Evolutionary conservation across 2,113 vertebrate species (phyloP).

Genomic region (Typhlomys cinereus): DNA sequence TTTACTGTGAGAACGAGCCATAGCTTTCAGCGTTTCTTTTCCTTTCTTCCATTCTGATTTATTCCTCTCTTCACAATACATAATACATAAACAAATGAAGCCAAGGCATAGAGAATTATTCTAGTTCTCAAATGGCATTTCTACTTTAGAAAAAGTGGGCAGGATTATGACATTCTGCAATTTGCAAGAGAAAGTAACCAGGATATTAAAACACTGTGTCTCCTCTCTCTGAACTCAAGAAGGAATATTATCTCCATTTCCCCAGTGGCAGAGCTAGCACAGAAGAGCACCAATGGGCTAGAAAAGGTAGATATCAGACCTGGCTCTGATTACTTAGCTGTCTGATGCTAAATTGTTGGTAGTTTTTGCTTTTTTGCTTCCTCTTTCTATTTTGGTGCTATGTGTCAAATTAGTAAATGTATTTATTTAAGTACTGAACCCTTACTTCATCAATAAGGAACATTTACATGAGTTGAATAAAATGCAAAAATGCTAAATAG

Average conservation of each 20-base stretch:
- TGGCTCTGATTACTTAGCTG: conserved; percentile 14
- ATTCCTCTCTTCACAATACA: neutral
- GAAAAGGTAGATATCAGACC: neutral
- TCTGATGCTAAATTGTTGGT: neutral
- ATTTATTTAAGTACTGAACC: conserved; percentile 5
- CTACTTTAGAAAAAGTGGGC: neutral
- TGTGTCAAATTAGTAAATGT: neutral
- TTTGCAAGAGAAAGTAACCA: neutral
- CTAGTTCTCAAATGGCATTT: neutral
- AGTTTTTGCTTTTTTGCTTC: no score
- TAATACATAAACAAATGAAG: neutral
- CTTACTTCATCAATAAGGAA: conserved; percentile 1
- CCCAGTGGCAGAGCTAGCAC: neutral
- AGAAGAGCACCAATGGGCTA: neutral
- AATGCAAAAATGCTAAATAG: neutral
- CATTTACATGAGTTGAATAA: conserved; percentile 38
- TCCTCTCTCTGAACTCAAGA: neutral
- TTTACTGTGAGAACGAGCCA: no score
- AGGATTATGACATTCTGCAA: neutral
- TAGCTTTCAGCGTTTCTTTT: conserved; percentile 2
- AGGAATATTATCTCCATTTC: neutral
- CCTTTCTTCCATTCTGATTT: neutral
- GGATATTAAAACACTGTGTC: neutral
- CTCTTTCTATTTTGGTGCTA: conserved; percentile 1
- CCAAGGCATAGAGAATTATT: neutral